Base-by-base conservation (phyloP, 1,140 invertebrate genomes). In the Zaprionus inermis region DNA sequence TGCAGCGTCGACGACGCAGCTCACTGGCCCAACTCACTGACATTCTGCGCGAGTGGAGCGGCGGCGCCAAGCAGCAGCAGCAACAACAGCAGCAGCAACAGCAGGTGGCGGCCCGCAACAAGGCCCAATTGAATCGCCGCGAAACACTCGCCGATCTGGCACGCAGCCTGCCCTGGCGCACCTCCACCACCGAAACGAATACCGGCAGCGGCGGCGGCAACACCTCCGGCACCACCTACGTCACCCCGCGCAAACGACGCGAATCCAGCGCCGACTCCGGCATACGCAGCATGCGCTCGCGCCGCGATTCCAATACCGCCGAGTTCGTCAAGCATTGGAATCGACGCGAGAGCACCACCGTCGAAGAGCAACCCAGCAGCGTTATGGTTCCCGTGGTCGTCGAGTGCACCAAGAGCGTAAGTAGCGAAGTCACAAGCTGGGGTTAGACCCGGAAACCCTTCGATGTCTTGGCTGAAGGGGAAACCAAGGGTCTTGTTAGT, bases 1-100 rank as follows among this genome's bases (percentile, higher is more conserved):
- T 93, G 61, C 94, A 95, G 55, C 94, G 96, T 32, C 94, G 97
- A 4, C 94, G 97, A 11, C 94, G 97, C 55, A 97, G 96, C 73
- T 97, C 96, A 11, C 90, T 98, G 57, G 97, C 97, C 3, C 97
- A 97, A 92, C 93, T 98, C 49, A 97, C 97, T 56, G 97, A 98
- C 92, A 96, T 97, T 68, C 92, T 97, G 44, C 94, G 96, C 54
- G 97, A 97, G 93, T 97, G 97, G 97, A 95, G 97, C 59, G 95
- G 96, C 24, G 94, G 94, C 18, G 94, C 95, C 59, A 94, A 93
- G 69, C 94, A 93, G 71, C 73, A 84, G 56, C 79, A 89, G 55
- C 76, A 79, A 10, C 73, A 88, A 6, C 61, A 68, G 6, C 77
- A 84, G 14, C 80, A 83, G 34, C 78, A 76, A 32, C 54, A 76